phyloP scores from a whole-genome alignment of 1,140 invertebrate genomes.

The Drosophila lacteicornis region DNA sequence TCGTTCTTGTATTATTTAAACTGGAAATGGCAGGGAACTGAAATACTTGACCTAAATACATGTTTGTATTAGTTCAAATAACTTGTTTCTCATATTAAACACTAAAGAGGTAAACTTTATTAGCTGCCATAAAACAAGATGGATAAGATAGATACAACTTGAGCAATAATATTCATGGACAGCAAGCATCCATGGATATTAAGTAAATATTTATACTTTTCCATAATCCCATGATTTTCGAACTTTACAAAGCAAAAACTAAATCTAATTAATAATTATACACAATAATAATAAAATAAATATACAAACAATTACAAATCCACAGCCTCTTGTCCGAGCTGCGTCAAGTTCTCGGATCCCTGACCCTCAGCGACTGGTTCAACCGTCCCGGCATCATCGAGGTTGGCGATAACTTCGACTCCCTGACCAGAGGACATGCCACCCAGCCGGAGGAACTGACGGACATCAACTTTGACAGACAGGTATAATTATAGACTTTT shows the following conservation, averaged over 20 bases:
- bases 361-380: slow-evolving; percentile 92
- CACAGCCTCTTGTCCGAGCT: slow-evolving; percentile 89
- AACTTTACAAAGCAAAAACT: no score
- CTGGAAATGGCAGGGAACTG: neutral
- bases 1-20: neutral
- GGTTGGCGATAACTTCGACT: slow-evolving; percentile 89
- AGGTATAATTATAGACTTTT: slow-evolving; percentile 75
- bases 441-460: slow-evolving; percentile 89
- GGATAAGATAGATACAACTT: neutral
- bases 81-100: neutral
- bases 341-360: slow-evolving; percentile 86
- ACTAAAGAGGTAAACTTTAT: neutral
- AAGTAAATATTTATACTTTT: neutral
- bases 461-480: slow-evolving; percentile 90
- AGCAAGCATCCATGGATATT: no score
- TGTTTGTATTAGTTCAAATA: neutral
- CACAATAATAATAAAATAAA: no score
- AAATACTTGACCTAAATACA: slow-evolving; percentile 1
- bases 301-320: neutral
- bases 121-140: neutral
- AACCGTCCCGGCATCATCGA: slow-evolving; percentile 88
- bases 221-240: no score
- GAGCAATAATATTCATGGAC: neutral
- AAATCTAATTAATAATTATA: no score
- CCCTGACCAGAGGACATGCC: slow-evolving; percentile 89